A percentile compares a stretch with the other conserved stretches of the same genome.
phyloP scores from a whole-genome alignment of 30 jellyfish, hydroid and myxozoan species.

The Aurelia sp. region DNA sequence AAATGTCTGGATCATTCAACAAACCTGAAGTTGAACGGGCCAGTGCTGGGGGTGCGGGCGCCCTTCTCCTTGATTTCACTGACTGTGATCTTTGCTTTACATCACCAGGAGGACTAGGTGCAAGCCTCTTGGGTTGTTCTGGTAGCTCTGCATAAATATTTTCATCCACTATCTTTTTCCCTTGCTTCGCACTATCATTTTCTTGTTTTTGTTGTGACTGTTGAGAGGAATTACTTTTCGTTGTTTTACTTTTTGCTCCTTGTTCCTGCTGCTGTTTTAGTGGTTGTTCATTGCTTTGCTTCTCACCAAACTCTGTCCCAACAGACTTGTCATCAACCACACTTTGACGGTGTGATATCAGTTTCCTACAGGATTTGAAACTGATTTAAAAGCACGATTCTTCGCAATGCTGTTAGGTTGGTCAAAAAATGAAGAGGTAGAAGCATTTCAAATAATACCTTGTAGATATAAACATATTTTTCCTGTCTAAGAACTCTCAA shows the following conservation, averaged over 20 bases:
- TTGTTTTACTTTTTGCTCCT: background rate
- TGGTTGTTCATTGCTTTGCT: background rate
- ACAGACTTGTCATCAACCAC: constrained; percentile 64
- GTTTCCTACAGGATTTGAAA: constrained; percentile 10
- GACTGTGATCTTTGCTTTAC: constrained; percentile 8
- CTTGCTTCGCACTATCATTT: background rate
- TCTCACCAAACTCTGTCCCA: constrained; percentile 17
- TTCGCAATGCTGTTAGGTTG: too few species aligned
- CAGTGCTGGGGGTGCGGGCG: constrained; percentile 61
- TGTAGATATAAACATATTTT: too few species aligned
- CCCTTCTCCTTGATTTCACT: constrained; percentile 20
- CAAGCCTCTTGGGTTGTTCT: constrained; percentile 85
- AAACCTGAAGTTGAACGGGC: constrained; percentile 37
- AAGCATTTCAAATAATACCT: too few species aligned
- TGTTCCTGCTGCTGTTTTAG: background rate
- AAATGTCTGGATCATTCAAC: background rate
- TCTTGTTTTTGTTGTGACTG: background rate
- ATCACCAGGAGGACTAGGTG: constrained; percentile 69
- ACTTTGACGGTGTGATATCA: constrained; percentile 61
- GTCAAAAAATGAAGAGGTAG: too few species aligned
- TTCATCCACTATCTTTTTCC: constrained; percentile 11
- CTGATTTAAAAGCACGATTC: too few species aligned
- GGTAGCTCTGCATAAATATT: constrained; percentile 68
- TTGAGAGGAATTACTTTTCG: background rate
- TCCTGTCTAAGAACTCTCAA: too few species aligned